phyloP scores from a whole-genome alignment of 2,888 invertebrate genomes.

The Drosophila fulvimacula region DNA sequence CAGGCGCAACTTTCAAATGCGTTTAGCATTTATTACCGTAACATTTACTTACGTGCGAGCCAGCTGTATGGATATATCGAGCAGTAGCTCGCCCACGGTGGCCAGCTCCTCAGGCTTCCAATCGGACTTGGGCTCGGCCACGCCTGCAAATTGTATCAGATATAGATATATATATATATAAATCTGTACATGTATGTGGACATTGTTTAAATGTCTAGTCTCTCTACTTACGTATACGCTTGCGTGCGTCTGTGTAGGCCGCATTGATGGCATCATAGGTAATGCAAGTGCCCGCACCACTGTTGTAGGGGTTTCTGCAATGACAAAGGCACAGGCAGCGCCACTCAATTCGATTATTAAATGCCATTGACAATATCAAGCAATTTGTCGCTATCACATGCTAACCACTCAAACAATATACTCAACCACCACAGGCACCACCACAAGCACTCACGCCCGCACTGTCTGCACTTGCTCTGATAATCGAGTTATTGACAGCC shows the following conservation, averaged over 20 bases:
- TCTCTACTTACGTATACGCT: constrained; percentile 92
- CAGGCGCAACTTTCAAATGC: constrained; percentile 67
- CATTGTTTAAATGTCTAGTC: not conserved
- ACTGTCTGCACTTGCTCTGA: constrained; percentile 62
- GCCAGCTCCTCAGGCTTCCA: constrained; percentile 94
- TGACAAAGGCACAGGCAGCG: constrained; percentile 24
- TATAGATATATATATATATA: not conserved
- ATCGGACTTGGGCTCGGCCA: constrained; percentile 91
- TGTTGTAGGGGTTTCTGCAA: constrained; percentile 85
- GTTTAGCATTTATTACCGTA: constrained; percentile 42
- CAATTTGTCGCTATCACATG: constrained; percentile 74
- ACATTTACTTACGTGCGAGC: constrained; percentile 90
- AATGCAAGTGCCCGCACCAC: constrained; percentile 91
- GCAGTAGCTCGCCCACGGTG: constrained; percentile 93
- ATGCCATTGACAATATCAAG: constrained; percentile 52
- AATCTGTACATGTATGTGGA: not conserved
- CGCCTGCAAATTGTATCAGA: constrained; percentile 86
- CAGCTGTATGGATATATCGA: constrained; percentile 93
- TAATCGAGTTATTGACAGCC: constrained; percentile 81
- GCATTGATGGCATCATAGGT: constrained; percentile 95
- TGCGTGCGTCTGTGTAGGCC: constrained; percentile 94
- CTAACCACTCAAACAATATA: constrained; percentile 48
- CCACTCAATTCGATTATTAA: constrained; percentile 27
- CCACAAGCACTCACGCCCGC: constrained; percentile 3
- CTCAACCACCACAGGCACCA: not conserved